Conservation (phyloP, 2,888 invertebrate genomes). For the Stenchaetothrips biformis region DNA sequence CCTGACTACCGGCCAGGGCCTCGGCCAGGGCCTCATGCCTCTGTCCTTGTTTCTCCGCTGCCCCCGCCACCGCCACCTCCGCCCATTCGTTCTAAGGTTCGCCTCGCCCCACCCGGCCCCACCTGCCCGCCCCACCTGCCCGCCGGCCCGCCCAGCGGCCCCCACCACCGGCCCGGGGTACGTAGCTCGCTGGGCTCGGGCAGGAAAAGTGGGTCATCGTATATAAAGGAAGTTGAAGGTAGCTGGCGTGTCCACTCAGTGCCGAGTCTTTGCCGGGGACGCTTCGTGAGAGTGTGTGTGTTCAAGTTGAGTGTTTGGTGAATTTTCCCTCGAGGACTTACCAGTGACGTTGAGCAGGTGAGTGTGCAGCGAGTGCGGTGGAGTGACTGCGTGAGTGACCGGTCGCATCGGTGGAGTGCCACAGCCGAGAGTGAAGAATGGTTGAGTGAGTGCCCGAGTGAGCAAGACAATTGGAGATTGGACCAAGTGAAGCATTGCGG, state of each 20-base stretch:
- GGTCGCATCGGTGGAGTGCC: background rate
- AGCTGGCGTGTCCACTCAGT: constrained; percentile 42
- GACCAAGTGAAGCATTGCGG: background rate
- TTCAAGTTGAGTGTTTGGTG: constrained; percentile 1
- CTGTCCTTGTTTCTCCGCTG: background rate
- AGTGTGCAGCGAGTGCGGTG: background rate
- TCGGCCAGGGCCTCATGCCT: too few species aligned
- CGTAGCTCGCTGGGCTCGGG: background rate
- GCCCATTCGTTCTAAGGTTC: background rate
- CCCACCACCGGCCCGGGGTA: constrained; percentile 9
- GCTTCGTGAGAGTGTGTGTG: constrained; percentile 1
- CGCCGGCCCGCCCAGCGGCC: background rate
- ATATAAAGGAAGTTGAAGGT: constrained; percentile 81
- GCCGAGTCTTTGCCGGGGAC: constrained; percentile 9
- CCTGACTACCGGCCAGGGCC: too few species aligned
- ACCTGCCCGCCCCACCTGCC: background rate
- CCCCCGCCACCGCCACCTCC: constrained; percentile 3
- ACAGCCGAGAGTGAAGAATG: background rate
- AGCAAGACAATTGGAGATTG: background rate
- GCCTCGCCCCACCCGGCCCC: background rate
- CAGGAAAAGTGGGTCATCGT: constrained; percentile 66
- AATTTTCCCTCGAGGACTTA: background rate
- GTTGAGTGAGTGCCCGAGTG: background rate
- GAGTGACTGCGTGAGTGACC: background rate
- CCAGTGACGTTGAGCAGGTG: background rate